Percentiles rank a stretch among this genome's conserved stretches.
Conservation (phyloP, 1,140 invertebrate species). For the Capitella teleta region DNA sequence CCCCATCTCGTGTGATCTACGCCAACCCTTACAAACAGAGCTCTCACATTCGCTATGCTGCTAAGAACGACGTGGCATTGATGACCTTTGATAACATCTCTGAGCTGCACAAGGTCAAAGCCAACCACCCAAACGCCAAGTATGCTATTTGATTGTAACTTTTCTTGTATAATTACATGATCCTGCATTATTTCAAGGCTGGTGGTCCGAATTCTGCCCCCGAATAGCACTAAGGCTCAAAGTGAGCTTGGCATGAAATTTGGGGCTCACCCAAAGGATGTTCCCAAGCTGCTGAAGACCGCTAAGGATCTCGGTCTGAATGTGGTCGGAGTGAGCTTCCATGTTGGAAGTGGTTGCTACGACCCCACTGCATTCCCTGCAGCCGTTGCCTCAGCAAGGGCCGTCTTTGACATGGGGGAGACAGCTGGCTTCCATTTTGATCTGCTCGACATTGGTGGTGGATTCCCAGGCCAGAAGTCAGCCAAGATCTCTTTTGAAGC, state of each 20-base stretch:
- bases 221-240: constrained; percentile 73
- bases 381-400: constrained; percentile 39
- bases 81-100: constrained; percentile 96
- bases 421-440: constrained; percentile 39
- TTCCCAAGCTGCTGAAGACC: constrained; percentile 61
- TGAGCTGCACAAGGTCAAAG: constrained; percentile 85
- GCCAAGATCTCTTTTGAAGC: constrained; percentile 38
- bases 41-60: constrained; percentile 82
- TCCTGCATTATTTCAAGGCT: constrained; percentile 41
- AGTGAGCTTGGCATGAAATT: constrained; percentile 92
- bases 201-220: constrained; percentile 76
- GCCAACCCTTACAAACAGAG: constrained; percentile 94
- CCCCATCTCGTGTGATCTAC: constrained; percentile 78
- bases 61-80: constrained; percentile 57
- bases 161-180: neutral
- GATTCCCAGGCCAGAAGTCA: constrained; percentile 42
- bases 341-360: constrained; percentile 46
- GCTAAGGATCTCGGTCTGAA: constrained; percentile 60
- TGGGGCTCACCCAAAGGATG: constrained; percentile 77
- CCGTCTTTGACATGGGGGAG: constrained; percentile 39
- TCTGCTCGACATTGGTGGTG: constrained; percentile 46
- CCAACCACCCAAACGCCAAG: constrained; percentile 65
- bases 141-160: constrained; percentile 13
- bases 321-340: constrained; percentile 61
- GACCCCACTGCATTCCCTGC: constrained; percentile 41